Conservation (phyloP, 2,888 invertebrate species). For the Drosophila cognata region DNA sequence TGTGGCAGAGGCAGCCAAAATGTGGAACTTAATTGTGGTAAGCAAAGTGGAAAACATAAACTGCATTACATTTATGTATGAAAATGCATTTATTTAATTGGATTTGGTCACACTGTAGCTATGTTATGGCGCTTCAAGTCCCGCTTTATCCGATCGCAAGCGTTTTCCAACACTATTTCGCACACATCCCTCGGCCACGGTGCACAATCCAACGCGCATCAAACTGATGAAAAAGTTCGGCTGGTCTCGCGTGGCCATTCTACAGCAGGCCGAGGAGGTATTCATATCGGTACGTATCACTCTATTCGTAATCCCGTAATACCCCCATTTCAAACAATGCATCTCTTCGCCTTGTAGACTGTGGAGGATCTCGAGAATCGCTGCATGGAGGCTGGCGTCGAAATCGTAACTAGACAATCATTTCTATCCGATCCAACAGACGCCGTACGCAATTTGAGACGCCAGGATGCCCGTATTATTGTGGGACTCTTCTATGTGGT, state of each 20-base stretch:
- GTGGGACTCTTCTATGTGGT: slow-evolving; percentile 99
- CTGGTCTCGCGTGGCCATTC: slow-evolving; percentile 98
- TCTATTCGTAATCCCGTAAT: background rate
- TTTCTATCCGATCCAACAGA: slow-evolving; percentile 98
- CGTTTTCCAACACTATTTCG: slow-evolving; percentile 99
- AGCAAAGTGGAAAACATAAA: slow-evolving; percentile 82
- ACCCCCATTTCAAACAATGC: slow-evolving; percentile 5
- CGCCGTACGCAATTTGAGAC: slow-evolving; percentile 96
- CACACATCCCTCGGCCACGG: slow-evolving; percentile 99
- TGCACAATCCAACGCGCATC: slow-evolving; percentile 98
- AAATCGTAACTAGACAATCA: slow-evolving; percentile 98
- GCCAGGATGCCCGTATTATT: slow-evolving; percentile 98
- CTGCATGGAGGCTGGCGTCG: slow-evolving; percentile 96
- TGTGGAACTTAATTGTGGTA: slow-evolving; percentile 99
- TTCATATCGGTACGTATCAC: slow-evolving; percentile 92
- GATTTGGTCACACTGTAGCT: slow-evolving; percentile 87
- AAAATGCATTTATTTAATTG: background rate
- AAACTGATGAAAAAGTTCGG: slow-evolving; percentile 98
- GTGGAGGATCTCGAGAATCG: slow-evolving; percentile 98
- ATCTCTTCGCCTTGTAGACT: slow-evolving; percentile 88
- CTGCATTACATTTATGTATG: background rate
- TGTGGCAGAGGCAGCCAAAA: slow-evolving; percentile 99
- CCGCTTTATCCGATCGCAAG: slow-evolving; percentile 97
- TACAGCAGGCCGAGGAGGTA: slow-evolving; percentile 99
- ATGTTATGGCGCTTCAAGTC: slow-evolving; percentile 99